phyloP scores from a whole-genome alignment of 2,888 invertebrate genomes.

The Chironomus riparius region DNA sequence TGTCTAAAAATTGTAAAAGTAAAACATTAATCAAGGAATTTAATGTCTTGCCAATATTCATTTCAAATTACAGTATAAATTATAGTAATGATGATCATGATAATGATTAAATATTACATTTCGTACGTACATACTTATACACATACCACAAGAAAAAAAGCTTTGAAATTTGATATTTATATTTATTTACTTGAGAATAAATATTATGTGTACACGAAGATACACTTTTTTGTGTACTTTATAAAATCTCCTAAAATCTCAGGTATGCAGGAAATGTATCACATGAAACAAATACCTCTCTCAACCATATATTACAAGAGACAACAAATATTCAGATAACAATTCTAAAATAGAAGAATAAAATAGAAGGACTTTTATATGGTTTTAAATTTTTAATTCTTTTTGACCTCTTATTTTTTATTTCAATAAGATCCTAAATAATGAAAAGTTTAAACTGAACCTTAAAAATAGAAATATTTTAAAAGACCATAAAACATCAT shows the following conservation, averaged over 20 bases:
- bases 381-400: too few relatives aligned
- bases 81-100: neutral
- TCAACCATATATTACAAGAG: neutral
- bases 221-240: neutral
- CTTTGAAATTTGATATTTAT: neutral
- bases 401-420: too few relatives aligned
- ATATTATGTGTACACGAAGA: neutral
- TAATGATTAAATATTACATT: neutral
- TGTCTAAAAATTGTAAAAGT: neutral
- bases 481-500: too few relatives aligned
- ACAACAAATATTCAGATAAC: neutral
- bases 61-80: neutral
- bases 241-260: neutral
- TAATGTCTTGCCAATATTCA: conserved; percentile 6
- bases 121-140: neutral
- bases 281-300: conserved; percentile 3
- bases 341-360: neutral
- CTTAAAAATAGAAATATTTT: too few relatives aligned
- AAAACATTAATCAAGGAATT: neutral
- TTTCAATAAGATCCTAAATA: too few relatives aligned
- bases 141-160: neutral
- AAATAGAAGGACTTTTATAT: neutral
- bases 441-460: too few relatives aligned
- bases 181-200: neutral
- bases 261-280: neutral